These are phyloP conservation scores for Danio rerio DNA, from an alignment of 2,113 vertebrate species.

Conservation along the genomic window DNA sequence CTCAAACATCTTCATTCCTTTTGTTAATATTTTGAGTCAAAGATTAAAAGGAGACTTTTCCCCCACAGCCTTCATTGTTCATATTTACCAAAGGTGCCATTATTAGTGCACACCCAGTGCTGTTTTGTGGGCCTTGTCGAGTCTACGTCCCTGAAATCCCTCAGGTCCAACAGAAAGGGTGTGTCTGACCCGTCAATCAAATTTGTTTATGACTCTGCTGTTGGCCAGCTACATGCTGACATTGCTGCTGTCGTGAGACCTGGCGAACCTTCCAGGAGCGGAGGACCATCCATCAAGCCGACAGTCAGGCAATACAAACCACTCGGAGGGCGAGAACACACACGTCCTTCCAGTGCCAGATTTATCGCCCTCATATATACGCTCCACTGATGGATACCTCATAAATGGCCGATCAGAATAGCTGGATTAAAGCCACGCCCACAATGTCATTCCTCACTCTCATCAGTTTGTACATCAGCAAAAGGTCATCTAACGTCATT, in stretches of 20 bases:
- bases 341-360: slow-evolving; percentile 36
- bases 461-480: neutral
- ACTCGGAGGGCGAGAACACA: slow-evolving; percentile 43
- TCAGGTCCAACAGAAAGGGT: slow-evolving; percentile 19
- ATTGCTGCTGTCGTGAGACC: slow-evolving; percentile 22
- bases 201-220: slow-evolving; percentile 42
- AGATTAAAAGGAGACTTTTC: too few species aligned
- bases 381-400: slow-evolving; percentile 35
- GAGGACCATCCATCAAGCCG: slow-evolving; percentile 43
- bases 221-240: slow-evolving; percentile 49
- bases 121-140: too few species aligned
- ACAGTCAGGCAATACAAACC: slow-evolving; percentile 38
- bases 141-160: neutral
- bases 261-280: slow-evolving; percentile 18
- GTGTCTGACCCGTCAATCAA: slow-evolving; percentile 38
- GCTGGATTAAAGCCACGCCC: slow-evolving; percentile 22
- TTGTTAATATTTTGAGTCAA: too few species aligned
- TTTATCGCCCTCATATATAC: slow-evolving; percentile 43
- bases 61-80: too few species aligned
- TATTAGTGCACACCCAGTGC: too few species aligned
- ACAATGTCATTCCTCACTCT: slow-evolving; percentile 14
- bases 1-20: too few species aligned
- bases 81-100: too few species aligned
- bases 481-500: slow-evolving; percentile 7
- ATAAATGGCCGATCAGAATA: slow-evolving; percentile 30